These are phyloP conservation scores for Cyanoliseus patagonus DNA, from an alignment of 2,113 vertebrate species.

Conservation along the genomic window DNA sequence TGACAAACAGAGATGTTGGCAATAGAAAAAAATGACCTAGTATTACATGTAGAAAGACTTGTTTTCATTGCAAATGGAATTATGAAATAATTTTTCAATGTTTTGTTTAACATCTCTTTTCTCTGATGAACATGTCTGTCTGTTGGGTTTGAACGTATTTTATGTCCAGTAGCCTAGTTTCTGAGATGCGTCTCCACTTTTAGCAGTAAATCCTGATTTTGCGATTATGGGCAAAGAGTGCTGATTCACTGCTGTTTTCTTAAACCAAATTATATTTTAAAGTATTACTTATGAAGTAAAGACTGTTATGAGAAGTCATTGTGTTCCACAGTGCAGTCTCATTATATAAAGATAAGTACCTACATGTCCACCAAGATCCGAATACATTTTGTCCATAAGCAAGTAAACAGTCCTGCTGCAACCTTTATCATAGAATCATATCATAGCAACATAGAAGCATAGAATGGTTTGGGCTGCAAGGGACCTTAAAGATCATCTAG, in stretches of 20 bases:
- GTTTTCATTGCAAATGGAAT: not conserved
- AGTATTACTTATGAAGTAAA: conserved; percentile 34
- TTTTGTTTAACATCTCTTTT: not conserved
- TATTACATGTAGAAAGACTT: not conserved
- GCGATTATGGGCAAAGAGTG: not conserved
- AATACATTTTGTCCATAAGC: not conserved
- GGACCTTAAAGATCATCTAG: not conserved
- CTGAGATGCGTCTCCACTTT: not conserved
- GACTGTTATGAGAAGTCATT: not conserved
- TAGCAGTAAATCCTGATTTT: not conserved
- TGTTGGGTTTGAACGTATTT: not conserved
- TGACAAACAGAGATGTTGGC: not conserved
- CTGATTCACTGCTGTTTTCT: conserved; percentile 55
- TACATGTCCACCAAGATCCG: not conserved
- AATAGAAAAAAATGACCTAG: not conserved
- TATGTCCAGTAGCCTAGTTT: not conserved
- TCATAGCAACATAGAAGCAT: not conserved
- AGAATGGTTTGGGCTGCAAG: not conserved
- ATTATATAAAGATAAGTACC: conserved; percentile 10
- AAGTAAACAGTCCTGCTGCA: not conserved
- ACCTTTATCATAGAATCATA: not conserved
- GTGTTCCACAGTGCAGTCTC: not conserved
- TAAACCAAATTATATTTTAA: conserved; percentile 28
- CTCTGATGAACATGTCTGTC: not conserved
- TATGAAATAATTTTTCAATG: not conserved